Conservation (phyloP, 2,113 vertebrate genomes). For the Embiotoca jacksoni region DNA sequence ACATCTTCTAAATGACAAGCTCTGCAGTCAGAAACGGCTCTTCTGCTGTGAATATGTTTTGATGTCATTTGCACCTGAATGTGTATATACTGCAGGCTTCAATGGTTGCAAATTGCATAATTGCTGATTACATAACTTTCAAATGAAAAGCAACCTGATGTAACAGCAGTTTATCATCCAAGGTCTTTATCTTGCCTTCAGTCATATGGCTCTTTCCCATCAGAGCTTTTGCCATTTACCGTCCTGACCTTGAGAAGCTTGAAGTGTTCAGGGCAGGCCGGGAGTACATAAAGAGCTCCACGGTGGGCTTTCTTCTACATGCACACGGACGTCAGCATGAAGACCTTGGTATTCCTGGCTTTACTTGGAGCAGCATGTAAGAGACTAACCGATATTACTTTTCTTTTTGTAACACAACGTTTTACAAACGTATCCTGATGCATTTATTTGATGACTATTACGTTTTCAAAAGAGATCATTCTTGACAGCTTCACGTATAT, state of each 20-base stretch:
- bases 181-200: slow-evolving; percentile 38
- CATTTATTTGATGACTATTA: too few relatives aligned
- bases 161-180: slow-evolving; percentile 9
- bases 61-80: neutral
- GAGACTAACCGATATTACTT: neutral
- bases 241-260: slow-evolving; percentile 1
- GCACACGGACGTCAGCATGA: slow-evolving; percentile 60
- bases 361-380: slow-evolving; percentile 77
- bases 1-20: neutral
- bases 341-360: slow-evolving; percentile 74
- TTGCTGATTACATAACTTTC: slow-evolving; percentile 10
- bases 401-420: neutral
- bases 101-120: slow-evolving; percentile 10
- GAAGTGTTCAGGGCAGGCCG: neutral
- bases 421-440: neutral
- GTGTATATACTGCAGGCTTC: neutral
- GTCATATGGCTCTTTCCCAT: slow-evolving; percentile 70
- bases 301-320: neutral
- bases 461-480: too few relatives aligned
- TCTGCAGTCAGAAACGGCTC: neutral
- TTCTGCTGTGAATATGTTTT: neutral
- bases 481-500: too few relatives aligned
- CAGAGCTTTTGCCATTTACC: neutral
- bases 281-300: slow-evolving; percentile 38
- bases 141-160: neutral